These are phyloP conservation scores for Euwallacea fornicatus DNA, from an alignment of 1,140 invertebrate species.

Conservation along the genomic window DNA sequence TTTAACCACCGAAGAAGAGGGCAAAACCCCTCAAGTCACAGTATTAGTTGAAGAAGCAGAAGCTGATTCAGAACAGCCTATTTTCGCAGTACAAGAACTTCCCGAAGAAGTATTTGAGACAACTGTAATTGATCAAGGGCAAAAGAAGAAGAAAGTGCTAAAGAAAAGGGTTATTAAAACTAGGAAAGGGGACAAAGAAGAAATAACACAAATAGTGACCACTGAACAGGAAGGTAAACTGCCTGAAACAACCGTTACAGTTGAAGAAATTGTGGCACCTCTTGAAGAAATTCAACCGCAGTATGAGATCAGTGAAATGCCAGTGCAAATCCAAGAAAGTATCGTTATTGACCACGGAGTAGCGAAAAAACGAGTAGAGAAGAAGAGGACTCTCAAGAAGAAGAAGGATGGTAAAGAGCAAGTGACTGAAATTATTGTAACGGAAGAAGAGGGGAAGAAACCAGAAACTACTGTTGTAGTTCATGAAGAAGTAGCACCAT, in stretches of 20 bases:
- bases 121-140: constrained; percentile 51
- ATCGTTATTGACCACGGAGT: constrained; percentile 44
- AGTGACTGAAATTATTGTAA: constrained; percentile 44
- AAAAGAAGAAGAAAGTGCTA: constrained; percentile 50
- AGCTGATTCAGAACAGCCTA: constrained; percentile 37
- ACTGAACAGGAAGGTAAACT: constrained; percentile 53
- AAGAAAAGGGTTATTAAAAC: constrained; percentile 50
- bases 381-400: constrained; percentile 48
- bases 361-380: constrained; percentile 40
- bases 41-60: constrained; percentile 46
- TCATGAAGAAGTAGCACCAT: constrained; percentile 49
- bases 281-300: constrained; percentile 45
- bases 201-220: constrained; percentile 49
- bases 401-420: constrained; percentile 44
- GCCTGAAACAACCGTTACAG: constrained; percentile 51
- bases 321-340: constrained; percentile 46
- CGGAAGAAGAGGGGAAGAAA: constrained; percentile 29
- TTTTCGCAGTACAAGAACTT: constrained; percentile 47
- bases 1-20: constrained; percentile 43
- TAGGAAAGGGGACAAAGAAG: constrained; percentile 42
- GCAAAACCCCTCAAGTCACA: constrained; percentile 43
- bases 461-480: constrained; percentile 37
- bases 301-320: constrained; percentile 45
- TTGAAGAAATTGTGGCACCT: constrained; percentile 43
- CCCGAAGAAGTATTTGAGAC: constrained; percentile 44